Evolutionary conservation across 2,797 vertebrate genomes (phyloP).

Genomic region (Pampus argenteus): DNA sequence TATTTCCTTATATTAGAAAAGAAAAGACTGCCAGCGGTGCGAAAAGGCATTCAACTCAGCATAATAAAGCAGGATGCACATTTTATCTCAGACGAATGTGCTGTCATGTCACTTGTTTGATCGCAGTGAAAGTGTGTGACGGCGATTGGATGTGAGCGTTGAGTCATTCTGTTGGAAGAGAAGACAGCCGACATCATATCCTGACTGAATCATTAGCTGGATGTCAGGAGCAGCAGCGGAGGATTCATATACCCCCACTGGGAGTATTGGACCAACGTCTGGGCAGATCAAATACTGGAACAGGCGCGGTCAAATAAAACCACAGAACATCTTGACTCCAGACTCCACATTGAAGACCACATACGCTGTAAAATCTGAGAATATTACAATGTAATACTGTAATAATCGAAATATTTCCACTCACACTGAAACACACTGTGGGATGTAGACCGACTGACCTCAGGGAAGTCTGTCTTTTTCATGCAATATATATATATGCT

Average conservation of each 20-base stretch:
- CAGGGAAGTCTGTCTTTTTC: not conserved
- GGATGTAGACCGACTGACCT: constrained; percentile 1
- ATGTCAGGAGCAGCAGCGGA: constrained; percentile 44
- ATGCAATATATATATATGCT: not conserved
- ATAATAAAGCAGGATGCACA: constrained; percentile 24
- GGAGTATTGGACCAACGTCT: constrained; percentile 28
- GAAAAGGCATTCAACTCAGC: not conserved
- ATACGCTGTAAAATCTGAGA: not conserved
- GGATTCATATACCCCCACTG: constrained; percentile 42
- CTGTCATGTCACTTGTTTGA: constrained; percentile 49
- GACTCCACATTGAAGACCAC: constrained; percentile 16
- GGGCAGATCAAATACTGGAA: constrained; percentile 36
- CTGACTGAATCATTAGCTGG: constrained; percentile 57
- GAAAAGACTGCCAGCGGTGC: not conserved
- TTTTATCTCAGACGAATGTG: constrained; percentile 33
- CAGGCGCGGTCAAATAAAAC: constrained; percentile 15
- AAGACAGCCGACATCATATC: constrained; percentile 38
- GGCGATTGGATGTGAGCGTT: constrained; percentile 45
- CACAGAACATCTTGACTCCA: constrained; percentile 8
- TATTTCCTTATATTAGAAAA: constrained; percentile 7
- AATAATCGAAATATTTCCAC: not conserved
- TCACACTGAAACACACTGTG: not conserved
- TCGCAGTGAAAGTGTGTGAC: constrained; percentile 22
- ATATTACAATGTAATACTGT: not conserved
- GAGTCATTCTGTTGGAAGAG: constrained; percentile 59